Percentiles rank a stretch among this genome's conserved stretches.
Evolutionary conservation across 2,888 invertebrate genomes (phyloP).

Genomic region (Phyllotreta striolata): DNA sequence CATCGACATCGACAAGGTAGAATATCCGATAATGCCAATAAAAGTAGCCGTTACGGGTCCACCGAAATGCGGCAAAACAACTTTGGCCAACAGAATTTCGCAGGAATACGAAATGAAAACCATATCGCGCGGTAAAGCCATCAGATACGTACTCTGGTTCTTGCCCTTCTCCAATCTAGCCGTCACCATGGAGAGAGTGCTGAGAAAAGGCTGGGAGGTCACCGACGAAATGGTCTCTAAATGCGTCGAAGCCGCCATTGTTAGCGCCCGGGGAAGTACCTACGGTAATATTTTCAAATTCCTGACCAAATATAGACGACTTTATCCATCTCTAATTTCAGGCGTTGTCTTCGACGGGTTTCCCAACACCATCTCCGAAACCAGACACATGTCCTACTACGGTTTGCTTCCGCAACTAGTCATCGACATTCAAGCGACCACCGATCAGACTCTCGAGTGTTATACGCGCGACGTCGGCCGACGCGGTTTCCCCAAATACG

Average conservation of each 20-base stretch:
- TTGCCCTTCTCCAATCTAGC: constrained; percentile 65
- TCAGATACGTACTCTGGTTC: constrained; percentile 63
- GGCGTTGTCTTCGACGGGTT: constrained; percentile 73
- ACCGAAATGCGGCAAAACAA: constrained; percentile 70
- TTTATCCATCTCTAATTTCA: constrained; percentile 1
- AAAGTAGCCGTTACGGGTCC: constrained; percentile 68
- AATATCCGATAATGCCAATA: constrained; percentile 64
- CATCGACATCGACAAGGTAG: constrained; percentile 59
- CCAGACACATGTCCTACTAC: constrained; percentile 61
- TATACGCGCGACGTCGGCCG: constrained; percentile 57
- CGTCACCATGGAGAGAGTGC: constrained; percentile 56
- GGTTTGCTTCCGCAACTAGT: constrained; percentile 68
- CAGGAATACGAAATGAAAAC: constrained; percentile 65
- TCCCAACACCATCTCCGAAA: constrained; percentile 65
- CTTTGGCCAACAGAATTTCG: constrained; percentile 65
- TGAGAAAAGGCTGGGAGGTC: constrained; percentile 62
- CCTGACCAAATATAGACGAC: too few species aligned
- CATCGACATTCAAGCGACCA: constrained; percentile 63
- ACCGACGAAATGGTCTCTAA: constrained; percentile 62
- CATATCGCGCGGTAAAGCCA: constrained; percentile 65
- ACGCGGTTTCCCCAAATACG: constrained; percentile 50
- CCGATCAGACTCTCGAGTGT: constrained; percentile 59
- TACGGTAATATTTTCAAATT: constrained; percentile 50
- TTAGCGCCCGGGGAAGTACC: constrained; percentile 62
- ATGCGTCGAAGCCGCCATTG: constrained; percentile 64